Evolutionary conservation across 2,797 vertebrate genomes (phyloP).

Genomic region (Siniperca undulata): DNA sequence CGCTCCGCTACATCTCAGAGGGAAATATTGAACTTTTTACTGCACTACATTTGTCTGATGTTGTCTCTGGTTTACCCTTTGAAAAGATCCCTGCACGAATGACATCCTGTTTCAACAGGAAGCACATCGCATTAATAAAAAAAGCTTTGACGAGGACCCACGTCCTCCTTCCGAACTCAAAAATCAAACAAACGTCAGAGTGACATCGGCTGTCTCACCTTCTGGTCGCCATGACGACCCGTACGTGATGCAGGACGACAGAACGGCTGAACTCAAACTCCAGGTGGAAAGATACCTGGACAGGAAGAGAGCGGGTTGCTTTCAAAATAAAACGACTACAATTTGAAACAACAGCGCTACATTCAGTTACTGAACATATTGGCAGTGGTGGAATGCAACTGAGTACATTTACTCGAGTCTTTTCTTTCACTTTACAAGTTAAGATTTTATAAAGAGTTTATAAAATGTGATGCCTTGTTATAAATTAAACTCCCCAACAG

Average conservation of each 20-base stretch:
- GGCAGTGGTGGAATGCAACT: no score
- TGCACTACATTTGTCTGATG: no score
- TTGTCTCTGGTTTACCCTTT: neutral
- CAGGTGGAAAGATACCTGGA: conserved; percentile 91
- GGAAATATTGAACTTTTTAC: no score
- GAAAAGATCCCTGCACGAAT: neutral
- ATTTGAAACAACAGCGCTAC: neutral
- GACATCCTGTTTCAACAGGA: neutral
- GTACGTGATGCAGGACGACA: conserved; percentile 87
- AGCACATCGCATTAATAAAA: neutral
- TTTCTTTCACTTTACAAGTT: no score
- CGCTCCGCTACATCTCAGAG: no score
- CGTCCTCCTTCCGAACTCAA: neutral
- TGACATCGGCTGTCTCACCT: conserved; percentile 81
- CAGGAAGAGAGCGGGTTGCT: neutral
- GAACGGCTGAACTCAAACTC: conserved; percentile 94
- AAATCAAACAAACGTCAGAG: neutral
- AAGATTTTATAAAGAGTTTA: no score
- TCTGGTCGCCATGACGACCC: conserved; percentile 83
- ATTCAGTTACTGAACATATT: neutral
- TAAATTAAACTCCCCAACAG: no score
- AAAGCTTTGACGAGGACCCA: neutral
- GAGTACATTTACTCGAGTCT: no score
- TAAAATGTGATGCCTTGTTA: no score
- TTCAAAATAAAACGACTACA: conserved; percentile 4